A percentile compares a stretch with the other conserved stretches of the same genome.
These are phyloP conservation scores for Mus spretus DNA, from an alignment of 2,797 vertebrate species.

Conservation along the genomic window DNA sequence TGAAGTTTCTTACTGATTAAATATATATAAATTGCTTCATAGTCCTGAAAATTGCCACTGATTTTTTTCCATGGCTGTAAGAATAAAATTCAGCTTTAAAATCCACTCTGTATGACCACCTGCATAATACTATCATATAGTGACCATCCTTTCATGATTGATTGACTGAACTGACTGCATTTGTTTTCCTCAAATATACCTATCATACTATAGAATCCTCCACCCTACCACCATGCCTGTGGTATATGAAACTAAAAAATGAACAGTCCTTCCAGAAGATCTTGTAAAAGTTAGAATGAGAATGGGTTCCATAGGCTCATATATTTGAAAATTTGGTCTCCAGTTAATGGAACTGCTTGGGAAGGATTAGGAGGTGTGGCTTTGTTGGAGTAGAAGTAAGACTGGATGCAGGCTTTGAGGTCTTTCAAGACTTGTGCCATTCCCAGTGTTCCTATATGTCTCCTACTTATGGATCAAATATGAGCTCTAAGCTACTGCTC, in stretches of 20 bases:
- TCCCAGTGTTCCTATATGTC: background rate
- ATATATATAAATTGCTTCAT: background rate
- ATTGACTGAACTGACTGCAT: background rate
- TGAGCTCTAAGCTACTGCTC: background rate
- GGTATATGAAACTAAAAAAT: background rate
- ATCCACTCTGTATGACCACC: background rate
- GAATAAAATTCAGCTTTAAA: background rate
- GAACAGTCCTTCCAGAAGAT: background rate
- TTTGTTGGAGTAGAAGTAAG: background rate
- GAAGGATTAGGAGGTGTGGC: background rate
- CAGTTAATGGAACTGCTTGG: background rate
- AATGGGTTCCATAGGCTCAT: background rate
- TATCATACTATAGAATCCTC: background rate
- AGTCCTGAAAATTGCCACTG: background rate
- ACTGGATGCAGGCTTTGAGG: background rate
- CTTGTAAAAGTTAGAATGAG: background rate
- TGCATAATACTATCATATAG: background rate
- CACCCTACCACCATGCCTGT: background rate
- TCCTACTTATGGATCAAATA: too few species aligned
- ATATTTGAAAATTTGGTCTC: background rate
- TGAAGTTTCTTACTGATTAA: background rate
- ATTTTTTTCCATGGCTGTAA: background rate
- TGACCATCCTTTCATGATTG: background rate
- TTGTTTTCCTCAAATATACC: background rate
- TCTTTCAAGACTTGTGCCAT: background rate